Base-by-base conservation (phyloP, 2,888 invertebrate species). In the Meandrusa payeni region DNA sequence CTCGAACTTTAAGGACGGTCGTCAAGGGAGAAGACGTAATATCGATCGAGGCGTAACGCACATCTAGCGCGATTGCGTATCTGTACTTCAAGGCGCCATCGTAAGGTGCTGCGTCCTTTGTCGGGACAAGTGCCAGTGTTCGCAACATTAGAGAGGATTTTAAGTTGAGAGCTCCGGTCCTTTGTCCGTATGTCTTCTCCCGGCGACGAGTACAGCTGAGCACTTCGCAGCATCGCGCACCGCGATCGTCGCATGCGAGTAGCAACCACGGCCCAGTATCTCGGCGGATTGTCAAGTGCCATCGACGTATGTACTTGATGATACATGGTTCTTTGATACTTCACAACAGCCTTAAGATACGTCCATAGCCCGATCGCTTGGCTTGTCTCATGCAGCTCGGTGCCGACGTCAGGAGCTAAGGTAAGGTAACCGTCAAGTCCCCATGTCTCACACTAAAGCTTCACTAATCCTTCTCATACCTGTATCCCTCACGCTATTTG, bases 141-240 rank as follows among this genome's bases (percentile, higher is more conserved):
- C 40, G 38, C 33, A 22, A 39, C 36, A 39, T 45, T 36, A 45
- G 43, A 29, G 47, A 27, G 44, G 47, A 53, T 51, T n/a, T n/a
- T n/a, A 51, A 57, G 48, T 48, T 47, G 39, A 45, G 41, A 50
- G 50, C 45, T 43, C 41, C 40, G 48, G 43, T 49, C 45, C 46
- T 37, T 39, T 39, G 39, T 36, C 27, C 48, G 40, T 39, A 55
- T 50, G 75, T 79, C 76, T 82, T 78, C 76, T 77, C 74, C 66
- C 66, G 55, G 55, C 54, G 69, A 64, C 64, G 59, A 68, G 55
- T 71, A 69, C 66, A 67, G 67, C 77, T 70, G 76, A 73, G 69
- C 83, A 81, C 81, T 57, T 57, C 74, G 76, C 76, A 68, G 70
- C 79, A 81, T 76, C 79, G 79, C 73, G 76, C 83, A 82, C 85